A percentile compares a stretch with the other conserved stretches of the same genome.
Evolutionary conservation across 2,888 invertebrate species (phyloP).

Genomic region (Keiferia lycopersicella): DNA sequence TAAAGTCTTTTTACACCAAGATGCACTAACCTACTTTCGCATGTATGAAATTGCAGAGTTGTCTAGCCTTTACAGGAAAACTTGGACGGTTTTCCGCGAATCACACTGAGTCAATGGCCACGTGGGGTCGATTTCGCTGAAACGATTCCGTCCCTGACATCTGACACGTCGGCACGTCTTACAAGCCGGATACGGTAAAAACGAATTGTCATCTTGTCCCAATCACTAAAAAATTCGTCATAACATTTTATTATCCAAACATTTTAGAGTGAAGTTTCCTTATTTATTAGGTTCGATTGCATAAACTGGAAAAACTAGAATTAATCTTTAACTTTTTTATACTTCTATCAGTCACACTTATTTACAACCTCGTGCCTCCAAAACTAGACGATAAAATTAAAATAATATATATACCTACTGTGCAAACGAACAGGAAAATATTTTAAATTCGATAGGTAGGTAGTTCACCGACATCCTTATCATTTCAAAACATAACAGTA

Average conservation of each 20-base stretch:
- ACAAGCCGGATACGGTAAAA: neutral
- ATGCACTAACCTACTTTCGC: neutral
- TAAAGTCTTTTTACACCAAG: neutral
- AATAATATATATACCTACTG: too few relatives aligned
- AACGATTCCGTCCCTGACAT: conserved; percentile 1
- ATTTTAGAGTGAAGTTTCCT: neutral
- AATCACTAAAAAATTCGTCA: neutral
- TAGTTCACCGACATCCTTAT: neutral
- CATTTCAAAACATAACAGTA: conserved; percentile 1
- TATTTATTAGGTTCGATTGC: too few relatives aligned
- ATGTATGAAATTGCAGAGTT: conserved; percentile 27
- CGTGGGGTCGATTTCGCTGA: conserved; percentile 35
- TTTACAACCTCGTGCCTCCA: too few relatives aligned
- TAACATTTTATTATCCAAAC: neutral
- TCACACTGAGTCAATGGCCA: conserved; percentile 49
- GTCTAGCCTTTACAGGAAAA: conserved; percentile 29
- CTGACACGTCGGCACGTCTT: neutral
- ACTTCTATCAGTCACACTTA: too few relatives aligned
- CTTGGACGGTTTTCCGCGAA: conserved; percentile 45
- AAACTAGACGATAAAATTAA: too few relatives aligned
- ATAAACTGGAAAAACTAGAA: too few relatives aligned
- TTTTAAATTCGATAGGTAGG: too few relatives aligned
- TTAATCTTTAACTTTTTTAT: too few relatives aligned
- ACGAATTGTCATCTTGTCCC: neutral
- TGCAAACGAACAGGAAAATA: too few relatives aligned